Percentiles rank a stretch among this genome's conserved stretches.
phyloP scores from a whole-genome alignment of 2,888 invertebrate genomes.

The Cheilosia grossa region DNA sequence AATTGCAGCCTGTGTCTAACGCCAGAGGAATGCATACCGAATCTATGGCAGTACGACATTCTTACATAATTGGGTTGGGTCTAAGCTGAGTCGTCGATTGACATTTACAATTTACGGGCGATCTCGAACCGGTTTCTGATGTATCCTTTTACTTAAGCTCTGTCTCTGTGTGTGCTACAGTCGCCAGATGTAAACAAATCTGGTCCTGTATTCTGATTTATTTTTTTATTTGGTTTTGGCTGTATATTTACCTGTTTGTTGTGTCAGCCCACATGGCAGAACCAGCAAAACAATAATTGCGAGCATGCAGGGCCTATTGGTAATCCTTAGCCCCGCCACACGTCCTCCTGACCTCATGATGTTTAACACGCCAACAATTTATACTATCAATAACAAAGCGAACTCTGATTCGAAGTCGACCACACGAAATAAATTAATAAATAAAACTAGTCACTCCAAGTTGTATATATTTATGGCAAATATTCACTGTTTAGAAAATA shows the following conservation, averaged over 20 bases:
- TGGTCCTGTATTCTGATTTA: not conserved
- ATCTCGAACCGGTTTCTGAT: not conserved
- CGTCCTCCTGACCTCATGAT: slow-evolving; percentile 46
- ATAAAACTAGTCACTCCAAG: not conserved
- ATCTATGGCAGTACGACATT: not conserved
- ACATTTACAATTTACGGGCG: not conserved
- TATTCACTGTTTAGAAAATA: not conserved
- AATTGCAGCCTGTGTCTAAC: not conserved
- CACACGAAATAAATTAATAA: not conserved
- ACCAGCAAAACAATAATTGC: slow-evolving; percentile 35
- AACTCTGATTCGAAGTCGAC: not conserved
- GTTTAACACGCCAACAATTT: slow-evolving; percentile 16
- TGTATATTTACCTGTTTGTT: slow-evolving; percentile 56
- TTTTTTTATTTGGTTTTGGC: not conserved
- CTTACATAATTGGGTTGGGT: not conserved
- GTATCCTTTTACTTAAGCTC: not conserved
- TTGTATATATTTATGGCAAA: not conserved
- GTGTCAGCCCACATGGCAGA: slow-evolving; percentile 46
- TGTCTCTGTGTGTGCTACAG: no score
- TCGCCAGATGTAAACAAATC: no score
- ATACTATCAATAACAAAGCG: slow-evolving; percentile 8
- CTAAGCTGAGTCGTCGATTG: slow-evolving; percentile 1
- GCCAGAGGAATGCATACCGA: not conserved
- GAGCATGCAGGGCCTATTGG: slow-evolving; percentile 39
- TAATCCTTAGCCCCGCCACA: slow-evolving; percentile 54